Percentiles rank a stretch among this genome's conserved stretches.
phyloP scores from a whole-genome alignment of 2,113 vertebrate genomes.

The Ancistrus triradiatus region DNA sequence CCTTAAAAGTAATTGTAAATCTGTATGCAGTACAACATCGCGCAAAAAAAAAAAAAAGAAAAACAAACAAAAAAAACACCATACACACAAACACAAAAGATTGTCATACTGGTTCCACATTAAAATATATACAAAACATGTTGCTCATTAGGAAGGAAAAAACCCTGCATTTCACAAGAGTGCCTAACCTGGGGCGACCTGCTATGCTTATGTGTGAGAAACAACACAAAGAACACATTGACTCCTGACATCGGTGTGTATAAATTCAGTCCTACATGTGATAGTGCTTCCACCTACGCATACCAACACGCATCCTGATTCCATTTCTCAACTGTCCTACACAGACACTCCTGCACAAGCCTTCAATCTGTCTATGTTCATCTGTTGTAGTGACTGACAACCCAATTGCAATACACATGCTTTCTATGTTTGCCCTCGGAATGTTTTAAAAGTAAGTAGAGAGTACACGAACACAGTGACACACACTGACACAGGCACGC shows the following conservation, averaged over 20 bases:
- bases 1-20: background rate
- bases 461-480: slow-evolving; percentile 5
- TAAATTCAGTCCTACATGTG: background rate
- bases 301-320: no score
- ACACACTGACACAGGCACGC: slow-evolving; percentile 9
- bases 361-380: background rate
- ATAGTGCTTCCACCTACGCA: slow-evolving; percentile 26
- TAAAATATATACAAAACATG: no score
- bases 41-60: no score
- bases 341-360: no score
- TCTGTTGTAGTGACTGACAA: slow-evolving; percentile 31
- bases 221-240: background rate
- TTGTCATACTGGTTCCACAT: no score
- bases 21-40: background rate
- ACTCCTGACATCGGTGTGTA: background rate
- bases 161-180: no score
- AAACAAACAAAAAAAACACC: no score
- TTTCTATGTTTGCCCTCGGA: no score
- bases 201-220: slow-evolving; percentile 29
- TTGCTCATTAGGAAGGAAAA: no score
- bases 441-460: no score
- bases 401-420: no score
- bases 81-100: background rate
- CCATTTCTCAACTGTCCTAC: no score
- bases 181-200: slow-evolving; percentile 1